Percentiles rank a stretch among this genome's conserved stretches.
These are phyloP conservation scores for Synodontis membranacea DNA, from an alignment of 2,113 vertebrate genomes.

Conservation along the genomic window DNA sequence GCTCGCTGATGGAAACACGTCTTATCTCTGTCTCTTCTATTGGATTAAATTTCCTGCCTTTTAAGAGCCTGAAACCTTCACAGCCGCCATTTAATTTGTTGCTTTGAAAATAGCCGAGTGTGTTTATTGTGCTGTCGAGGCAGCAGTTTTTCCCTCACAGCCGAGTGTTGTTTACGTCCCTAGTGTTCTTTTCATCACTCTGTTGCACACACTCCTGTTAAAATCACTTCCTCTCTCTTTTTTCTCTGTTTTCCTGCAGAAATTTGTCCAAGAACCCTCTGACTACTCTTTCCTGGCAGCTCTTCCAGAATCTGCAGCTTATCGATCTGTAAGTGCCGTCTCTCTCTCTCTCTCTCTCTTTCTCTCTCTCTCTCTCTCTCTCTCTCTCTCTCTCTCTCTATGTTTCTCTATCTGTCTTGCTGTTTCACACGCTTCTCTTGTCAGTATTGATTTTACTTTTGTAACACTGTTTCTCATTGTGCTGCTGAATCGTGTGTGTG, in stretches of 20 bases:
- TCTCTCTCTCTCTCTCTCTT: not conserved
- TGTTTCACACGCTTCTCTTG: not conserved
- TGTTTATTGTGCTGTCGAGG: conserved; percentile 48
- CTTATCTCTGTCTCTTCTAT: conserved; percentile 35
- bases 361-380: not conserved
- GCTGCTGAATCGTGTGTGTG: not conserved
- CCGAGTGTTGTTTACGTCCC: conserved; percentile 11
- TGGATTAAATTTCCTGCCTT: conserved; percentile 52
- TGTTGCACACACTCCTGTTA: not conserved
- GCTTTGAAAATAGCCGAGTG: conserved; percentile 57
- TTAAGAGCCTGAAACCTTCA: conserved; percentile 43
- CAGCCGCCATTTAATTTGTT: conserved; percentile 55
- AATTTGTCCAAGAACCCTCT: conserved; percentile 87
- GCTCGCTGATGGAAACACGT: conserved; percentile 29
- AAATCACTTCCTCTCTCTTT: conserved; percentile 32
- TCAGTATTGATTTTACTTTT: conserved; percentile 7
- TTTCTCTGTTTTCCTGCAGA: conserved; percentile 65
- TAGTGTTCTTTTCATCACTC: conserved; percentile 45
- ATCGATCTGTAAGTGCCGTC: conserved; percentile 81
- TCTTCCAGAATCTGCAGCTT: conserved; percentile 86
- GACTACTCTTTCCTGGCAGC: conserved; percentile 84
- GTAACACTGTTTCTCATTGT: not conserved
- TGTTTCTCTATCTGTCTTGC: not conserved
- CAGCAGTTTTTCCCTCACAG: conserved; percentile 8
- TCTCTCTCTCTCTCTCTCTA: not conserved